Evolutionary conservation across 2,113 vertebrate species (phyloP).

Genomic region (Pituophis catenifer): DNA sequence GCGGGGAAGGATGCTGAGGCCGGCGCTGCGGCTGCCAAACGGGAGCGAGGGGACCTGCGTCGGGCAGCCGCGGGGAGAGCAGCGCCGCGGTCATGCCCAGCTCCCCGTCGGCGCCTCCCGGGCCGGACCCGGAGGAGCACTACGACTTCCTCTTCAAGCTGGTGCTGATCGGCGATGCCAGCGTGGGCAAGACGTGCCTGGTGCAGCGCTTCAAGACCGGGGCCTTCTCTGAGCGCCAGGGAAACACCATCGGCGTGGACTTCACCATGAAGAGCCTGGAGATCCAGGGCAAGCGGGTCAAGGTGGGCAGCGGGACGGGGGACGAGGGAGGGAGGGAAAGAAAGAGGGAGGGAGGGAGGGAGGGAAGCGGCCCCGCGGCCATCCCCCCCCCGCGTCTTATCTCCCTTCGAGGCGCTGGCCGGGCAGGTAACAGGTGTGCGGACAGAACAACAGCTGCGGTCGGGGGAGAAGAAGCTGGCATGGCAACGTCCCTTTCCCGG

Average conservation of each 20-base stretch:
- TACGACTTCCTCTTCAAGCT: constrained; percentile 86
- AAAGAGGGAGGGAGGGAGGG: too few relatives aligned
- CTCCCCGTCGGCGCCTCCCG: constrained; percentile 39
- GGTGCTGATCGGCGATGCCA: constrained; percentile 83
- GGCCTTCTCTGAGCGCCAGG: constrained; percentile 79
- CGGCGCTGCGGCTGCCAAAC: background rate
- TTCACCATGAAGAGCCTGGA: constrained; percentile 87
- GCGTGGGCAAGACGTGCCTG: constrained; percentile 85
- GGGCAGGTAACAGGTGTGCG: constrained; percentile 2
- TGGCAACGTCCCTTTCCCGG: background rate
- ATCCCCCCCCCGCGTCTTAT: background rate
- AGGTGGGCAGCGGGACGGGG: constrained; percentile 65
- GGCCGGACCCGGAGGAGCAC: constrained; percentile 72
- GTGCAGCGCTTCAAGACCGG: constrained; percentile 86
- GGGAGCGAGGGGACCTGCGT: background rate
- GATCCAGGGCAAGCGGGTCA: constrained; percentile 82
- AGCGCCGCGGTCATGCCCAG: constrained; percentile 30
- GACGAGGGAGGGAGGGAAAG: too few relatives aligned
- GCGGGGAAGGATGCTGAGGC: background rate
- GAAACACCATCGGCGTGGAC: constrained; percentile 86
- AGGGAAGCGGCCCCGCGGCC: background rate
- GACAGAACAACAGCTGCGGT: background rate
- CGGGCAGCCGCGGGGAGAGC: background rate
- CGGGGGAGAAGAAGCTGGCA: background rate
- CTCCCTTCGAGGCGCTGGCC: background rate